Base-by-base conservation (phyloP, 2,797 vertebrate genomes). In the Brotogeris chrysoptera region DNA sequence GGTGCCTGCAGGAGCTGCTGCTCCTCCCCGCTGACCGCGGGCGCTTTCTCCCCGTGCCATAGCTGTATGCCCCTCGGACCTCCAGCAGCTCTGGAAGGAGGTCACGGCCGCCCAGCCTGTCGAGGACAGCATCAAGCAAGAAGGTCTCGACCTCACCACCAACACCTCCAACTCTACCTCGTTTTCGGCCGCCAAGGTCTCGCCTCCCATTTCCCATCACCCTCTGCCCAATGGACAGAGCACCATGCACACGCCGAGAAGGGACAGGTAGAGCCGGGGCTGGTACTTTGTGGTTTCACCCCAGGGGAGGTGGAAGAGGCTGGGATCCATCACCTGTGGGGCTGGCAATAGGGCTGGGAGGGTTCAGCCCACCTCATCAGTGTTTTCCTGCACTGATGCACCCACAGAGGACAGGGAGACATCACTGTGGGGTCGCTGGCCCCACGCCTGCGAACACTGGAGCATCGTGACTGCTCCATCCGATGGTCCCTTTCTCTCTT, bases 41-140 rank as follows among this genome's bases (percentile, higher is more conserved):
- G 21, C 3, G 0, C 88, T 88, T 36, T 59, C 52, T 60, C 57
- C 70, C 46, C 5, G 0, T 3, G 4, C 81, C 19, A 6, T 97
- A 99, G 99, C 99, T 55, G 99, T 99, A 97, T 99, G 99, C 95
- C 99, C 99, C n/a, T 98, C 99, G 39, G 99, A 99, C 98, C 98
- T 99, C 95, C 99, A 99, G 96, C 99, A 99, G 98, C 98, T 99
- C 94, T 99, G 99, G 99, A 99, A 99, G 98, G 99, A 99, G 49
- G 99, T 99, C 97, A 98, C 99, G 4, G 98, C 98, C 3, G 94
- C 99, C 94, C 99, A 97, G 95, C 98, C 98, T 59, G 98, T 98
- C 3, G 99, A 99, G 97, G 99, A 99, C 96, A 98, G 98, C 97
- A 98, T 98, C 89, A 99, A 99, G 97, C 99, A 99, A 95, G 99